These are phyloP conservation scores for Catharus bicknelli DNA, from an alignment of 2,113 vertebrate genomes.

Conservation along the genomic window DNA sequence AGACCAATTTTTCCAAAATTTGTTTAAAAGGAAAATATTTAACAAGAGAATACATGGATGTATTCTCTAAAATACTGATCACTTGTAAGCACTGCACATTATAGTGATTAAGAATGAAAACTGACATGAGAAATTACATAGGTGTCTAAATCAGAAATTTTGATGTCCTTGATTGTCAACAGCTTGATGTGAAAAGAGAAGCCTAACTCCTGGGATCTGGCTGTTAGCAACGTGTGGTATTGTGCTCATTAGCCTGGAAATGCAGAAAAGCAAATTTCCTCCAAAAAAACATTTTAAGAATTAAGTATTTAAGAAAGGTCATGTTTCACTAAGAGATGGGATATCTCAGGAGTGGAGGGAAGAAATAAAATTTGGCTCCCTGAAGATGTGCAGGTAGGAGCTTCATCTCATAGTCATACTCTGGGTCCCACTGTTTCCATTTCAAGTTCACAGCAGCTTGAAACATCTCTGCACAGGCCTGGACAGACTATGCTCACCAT, in stretches of 20 bases:
- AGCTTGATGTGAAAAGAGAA: background rate
- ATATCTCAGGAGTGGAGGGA: background rate
- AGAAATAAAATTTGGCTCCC: background rate
- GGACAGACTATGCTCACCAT: accelerated
- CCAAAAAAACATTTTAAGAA: background rate
- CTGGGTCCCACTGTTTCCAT: background rate
- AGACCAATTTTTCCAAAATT: background rate
- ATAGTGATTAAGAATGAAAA: background rate
- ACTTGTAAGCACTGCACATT: background rate
- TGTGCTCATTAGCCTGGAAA: background rate
- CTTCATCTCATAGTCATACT: background rate
- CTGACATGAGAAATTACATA: background rate
- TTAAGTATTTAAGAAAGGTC: background rate
- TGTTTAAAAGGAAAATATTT: background rate
- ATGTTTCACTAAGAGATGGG: background rate
- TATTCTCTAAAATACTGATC: background rate
- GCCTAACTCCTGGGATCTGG: accelerated
- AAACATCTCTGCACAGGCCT: background rate
- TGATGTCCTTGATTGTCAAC: background rate
- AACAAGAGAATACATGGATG: background rate
- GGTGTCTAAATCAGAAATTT: background rate
- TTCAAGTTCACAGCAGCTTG: background rate
- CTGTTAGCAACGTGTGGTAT: background rate
- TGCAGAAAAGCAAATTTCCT: background rate
- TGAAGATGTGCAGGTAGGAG: background rate